These are phyloP conservation scores for Charadrius vociferus DNA, from an alignment of 2,113 vertebrate species.

Conservation along the genomic window DNA sequence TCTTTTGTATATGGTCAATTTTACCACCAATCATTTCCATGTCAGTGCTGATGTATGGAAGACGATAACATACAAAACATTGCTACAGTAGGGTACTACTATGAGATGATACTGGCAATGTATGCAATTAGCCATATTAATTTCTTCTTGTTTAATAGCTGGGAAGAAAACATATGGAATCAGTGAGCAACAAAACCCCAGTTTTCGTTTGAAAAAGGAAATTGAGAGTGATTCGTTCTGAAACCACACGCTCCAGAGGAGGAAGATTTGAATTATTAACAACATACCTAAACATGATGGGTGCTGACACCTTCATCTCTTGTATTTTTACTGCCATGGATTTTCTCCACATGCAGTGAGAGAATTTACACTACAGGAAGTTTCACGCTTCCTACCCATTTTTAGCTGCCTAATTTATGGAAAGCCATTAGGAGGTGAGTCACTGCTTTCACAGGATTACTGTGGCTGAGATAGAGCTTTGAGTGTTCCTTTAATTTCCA, in stretches of 20 bases:
- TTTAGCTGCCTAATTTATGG: slow-evolving; percentile 63
- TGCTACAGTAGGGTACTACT: not conserved
- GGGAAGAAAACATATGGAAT: not conserved
- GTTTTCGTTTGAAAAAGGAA: slow-evolving; percentile 34
- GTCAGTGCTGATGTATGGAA: not conserved
- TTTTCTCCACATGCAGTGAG: slow-evolving; percentile 50
- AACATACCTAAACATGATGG: not conserved
- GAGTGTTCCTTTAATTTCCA: slow-evolving; percentile 15
- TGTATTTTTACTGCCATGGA: slow-evolving; percentile 14
- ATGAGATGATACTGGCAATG: not conserved
- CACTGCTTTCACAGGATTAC: slow-evolving; percentile 59
- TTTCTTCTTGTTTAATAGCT: not conserved
- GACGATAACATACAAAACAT: not conserved
- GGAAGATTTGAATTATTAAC: slow-evolving; percentile 34
- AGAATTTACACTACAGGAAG: slow-evolving; percentile 58
- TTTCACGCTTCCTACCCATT: slow-evolving; percentile 45
- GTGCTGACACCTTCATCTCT: slow-evolving; percentile 43
- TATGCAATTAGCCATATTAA: not conserved
- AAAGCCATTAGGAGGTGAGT: slow-evolving; percentile 54
- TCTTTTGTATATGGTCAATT: not conserved
- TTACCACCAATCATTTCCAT: not conserved
- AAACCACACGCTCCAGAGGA: not conserved
- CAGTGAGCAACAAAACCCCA: not conserved
- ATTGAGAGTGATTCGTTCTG: slow-evolving; percentile 16
- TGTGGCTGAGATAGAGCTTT: slow-evolving; percentile 12